Evolutionary conservation across 1,140 invertebrate genomes (phyloP), one percentile per base, ranked within the genome.

Genomic region (Atta colombica): DNA sequence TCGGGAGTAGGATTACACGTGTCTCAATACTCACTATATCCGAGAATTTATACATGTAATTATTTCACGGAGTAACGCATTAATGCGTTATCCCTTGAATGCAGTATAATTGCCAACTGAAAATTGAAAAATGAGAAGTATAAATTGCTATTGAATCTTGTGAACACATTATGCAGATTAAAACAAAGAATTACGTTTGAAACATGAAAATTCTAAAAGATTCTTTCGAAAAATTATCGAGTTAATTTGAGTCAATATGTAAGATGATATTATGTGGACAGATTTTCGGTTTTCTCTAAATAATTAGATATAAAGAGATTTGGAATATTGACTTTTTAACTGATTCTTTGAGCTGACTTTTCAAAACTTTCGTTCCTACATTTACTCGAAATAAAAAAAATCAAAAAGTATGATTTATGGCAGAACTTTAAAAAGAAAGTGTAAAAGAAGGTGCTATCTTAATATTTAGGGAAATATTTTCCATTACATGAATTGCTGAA

Each of bases 1-100:
- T 87, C 86, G 88, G 58, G 75, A 82, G 85, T 75, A 53, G 88
- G 61, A 89, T 89, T 88, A 88, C 87, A 51, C 55, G 55, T 78
- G 53, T 72, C 80, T 75, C 87, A 88, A 78, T 89, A 75, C 71
- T 65, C 71, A 58, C 69, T 77, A 66, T 80, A 86, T 53, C 49
- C 81, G 80, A 86, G 58, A 49, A 71, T 63, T 82, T 87, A 35
- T 35, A 77, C 21, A 39, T 39, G 66, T 89, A 89, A 90, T 90
- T 90, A 88, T 90, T 75, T 61, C 51, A 12, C 45, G 80, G 12
- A 49, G 49, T 45, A 74, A 63, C 25, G 28, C 69, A 58, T 75
- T 61, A 25, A 45, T 51, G 65, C 16, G 68, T 82, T 45, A 53
- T 71, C 21, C 49, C n/a, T 68, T 49, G 28, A 39, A 25, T 45